Conservation (phyloP, 2,888 invertebrate genomes). For the Polietes domitor region DNA sequence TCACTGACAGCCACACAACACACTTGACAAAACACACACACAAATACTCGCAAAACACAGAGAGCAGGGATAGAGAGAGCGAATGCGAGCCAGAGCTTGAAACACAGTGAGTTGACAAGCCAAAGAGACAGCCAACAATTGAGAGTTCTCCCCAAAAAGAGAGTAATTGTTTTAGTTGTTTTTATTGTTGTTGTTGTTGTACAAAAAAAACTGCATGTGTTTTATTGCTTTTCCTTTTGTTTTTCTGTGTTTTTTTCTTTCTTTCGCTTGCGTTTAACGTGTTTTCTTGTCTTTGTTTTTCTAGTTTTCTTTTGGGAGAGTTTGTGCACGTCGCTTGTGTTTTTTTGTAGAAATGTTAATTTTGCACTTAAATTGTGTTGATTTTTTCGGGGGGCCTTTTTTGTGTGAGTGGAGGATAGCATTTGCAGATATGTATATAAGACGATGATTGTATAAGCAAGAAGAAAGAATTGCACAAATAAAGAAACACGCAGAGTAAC, state of each 20-base stretch:
- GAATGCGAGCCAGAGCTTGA: neutral
- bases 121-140: neutral
- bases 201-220: conserved; percentile 29
- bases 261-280: conserved; percentile 9
- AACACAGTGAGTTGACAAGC: neutral
- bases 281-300: neutral
- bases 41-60: neutral
- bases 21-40: neutral
- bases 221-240: conserved; percentile 14
- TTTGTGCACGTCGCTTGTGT: conserved; percentile 11
- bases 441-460: conserved; percentile 56
- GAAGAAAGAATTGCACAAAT: neutral
- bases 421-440: conserved; percentile 2
- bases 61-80: conserved; percentile 15
- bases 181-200: neutral
- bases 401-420: too few species aligned
- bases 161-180: neutral
- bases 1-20: conserved; percentile 25
- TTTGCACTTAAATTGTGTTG: conserved; percentile 41
- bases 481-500: neutral
- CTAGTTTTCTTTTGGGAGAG: conserved; percentile 26
- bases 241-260: neutral
- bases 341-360: conserved; percentile 35
- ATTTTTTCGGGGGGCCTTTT: neutral
- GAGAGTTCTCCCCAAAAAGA: neutral